These are phyloP conservation scores for Lycaon pictus DNA, from an alignment of 2,113 vertebrate genomes.

Conservation along the genomic window DNA sequence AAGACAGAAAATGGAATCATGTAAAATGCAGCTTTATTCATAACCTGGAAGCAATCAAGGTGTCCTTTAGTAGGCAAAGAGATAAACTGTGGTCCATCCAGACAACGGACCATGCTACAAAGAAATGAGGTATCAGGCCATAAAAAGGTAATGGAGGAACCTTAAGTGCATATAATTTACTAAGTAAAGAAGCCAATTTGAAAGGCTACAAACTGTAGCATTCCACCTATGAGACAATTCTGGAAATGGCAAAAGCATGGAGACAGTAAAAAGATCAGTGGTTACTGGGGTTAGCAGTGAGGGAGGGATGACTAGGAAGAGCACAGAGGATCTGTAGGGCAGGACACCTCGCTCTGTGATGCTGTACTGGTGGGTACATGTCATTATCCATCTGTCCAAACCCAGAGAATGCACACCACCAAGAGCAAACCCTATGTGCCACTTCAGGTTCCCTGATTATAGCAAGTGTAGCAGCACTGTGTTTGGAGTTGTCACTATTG, in stretches of 20 bases:
- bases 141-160: not conserved
- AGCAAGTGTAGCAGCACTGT: accelerated
- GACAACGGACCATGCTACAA: not conserved
- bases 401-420: accelerated
- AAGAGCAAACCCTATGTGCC: not conserved
- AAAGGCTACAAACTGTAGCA: not conserved
- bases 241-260: not conserved
- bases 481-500: accelerated
- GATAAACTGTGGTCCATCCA: not conserved
- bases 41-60: not conserved
- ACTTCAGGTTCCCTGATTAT: not conserved
- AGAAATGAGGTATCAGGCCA: not conserved
- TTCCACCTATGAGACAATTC: not conserved
- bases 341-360: not conserved
- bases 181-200: not conserved
- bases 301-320: not conserved
- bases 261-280: not conserved
- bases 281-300: not conserved
- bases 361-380: too few species aligned
- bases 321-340: not conserved
- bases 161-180: not conserved
- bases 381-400: not conserved
- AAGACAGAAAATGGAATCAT: constrained; percentile 13
- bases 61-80: not conserved
- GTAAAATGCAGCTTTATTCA: not conserved